Base-by-base conservation (phyloP, 2,113 vertebrate species). In the Sturnira hondurensis region DNA sequence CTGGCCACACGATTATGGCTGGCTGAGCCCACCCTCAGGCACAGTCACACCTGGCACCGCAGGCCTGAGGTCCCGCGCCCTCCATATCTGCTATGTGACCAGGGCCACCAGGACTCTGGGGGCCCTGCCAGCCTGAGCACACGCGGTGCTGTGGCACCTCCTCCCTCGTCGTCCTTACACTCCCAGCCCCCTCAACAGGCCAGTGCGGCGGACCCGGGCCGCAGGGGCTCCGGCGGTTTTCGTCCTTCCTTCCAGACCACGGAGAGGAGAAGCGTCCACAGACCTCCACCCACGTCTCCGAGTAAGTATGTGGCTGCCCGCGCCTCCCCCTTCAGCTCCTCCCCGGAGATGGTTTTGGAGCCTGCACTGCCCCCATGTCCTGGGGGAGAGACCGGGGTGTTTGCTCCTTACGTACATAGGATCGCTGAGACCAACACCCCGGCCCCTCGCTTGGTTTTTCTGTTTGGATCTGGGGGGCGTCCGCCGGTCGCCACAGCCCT, bases 221-320 rank as follows among this genome's bases (percentile, higher is more conserved):
- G 1, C 54, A 61, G 28, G 54, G 31, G 71, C 74, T 47, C 24
- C 9, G 2, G 36, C 10, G 5, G n/a, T 20, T 92, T 26, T 67
- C 1, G 0, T 92, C 96, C 91, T 97, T 41, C 97, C 86, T 98
- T 96, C 61, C 98, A 99, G 99, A 99, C 97, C 96, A 87, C 98
- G 47, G 98, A 98, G 86, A 98, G 98, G 97, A 98, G 98, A 96
- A 97, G 97, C 54, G 95, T 97, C 70, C 91, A 94, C 82, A 99
- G 98, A 90, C 98, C 99, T 94, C 98, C 98, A 20, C 98, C 99
- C 31, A 97, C 97, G 33, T 99, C 99, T 86, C 99, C 99, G 83
- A 99, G 99, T 99, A 98, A 99, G 99, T 98, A 41, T 54, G 1
- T 63, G n/a, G n/a, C n/a, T 74, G n/a, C 93, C 87, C 4, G 0